A percentile compares a stretch with the other conserved stretches of the same genome.
Evolutionary conservation across 2,113 vertebrate species (phyloP).

Genomic region (Oreotragus oreotragus): DNA sequence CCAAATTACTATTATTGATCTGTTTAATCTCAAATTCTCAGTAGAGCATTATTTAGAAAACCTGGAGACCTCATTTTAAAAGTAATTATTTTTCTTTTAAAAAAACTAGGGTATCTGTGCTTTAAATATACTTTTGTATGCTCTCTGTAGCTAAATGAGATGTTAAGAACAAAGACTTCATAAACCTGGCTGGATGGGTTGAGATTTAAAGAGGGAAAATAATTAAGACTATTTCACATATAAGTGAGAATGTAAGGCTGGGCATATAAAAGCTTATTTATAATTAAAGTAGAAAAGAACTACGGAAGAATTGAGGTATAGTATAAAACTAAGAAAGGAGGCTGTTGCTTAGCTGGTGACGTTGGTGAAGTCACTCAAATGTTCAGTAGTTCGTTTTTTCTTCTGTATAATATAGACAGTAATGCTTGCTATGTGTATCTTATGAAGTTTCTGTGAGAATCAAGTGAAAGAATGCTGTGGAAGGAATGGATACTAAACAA

Average conservation of each 20-base stretch:
- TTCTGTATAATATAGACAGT: not conserved
- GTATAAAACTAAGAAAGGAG: not conserved
- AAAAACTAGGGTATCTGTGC: not conserved
- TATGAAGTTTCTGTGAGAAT: not conserved
- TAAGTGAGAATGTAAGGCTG: not conserved
- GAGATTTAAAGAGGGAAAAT: conserved; percentile 30
- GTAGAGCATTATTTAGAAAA: not conserved
- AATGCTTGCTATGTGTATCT: conserved; percentile 17
- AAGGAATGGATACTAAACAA: not conserved
- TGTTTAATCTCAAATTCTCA: conserved; percentile 9
- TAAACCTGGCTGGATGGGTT: not conserved
- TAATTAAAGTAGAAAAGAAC: not conserved
- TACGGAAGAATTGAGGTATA: not conserved
- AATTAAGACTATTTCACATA: not conserved
- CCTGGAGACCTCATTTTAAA: not conserved
- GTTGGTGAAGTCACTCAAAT: not conserved
- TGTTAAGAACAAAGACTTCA: not conserved
- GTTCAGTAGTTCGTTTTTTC: not conserved
- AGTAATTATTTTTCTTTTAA: not conserved
- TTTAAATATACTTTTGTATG: not conserved
- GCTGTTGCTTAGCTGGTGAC: not conserved
- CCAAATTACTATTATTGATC: not conserved
- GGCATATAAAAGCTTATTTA: not conserved
- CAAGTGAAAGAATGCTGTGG: conserved; percentile 16
- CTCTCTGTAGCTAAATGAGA: not conserved